Conservation (phyloP, 2,797 vertebrate genomes). For the Hirundo rustica region DNA sequence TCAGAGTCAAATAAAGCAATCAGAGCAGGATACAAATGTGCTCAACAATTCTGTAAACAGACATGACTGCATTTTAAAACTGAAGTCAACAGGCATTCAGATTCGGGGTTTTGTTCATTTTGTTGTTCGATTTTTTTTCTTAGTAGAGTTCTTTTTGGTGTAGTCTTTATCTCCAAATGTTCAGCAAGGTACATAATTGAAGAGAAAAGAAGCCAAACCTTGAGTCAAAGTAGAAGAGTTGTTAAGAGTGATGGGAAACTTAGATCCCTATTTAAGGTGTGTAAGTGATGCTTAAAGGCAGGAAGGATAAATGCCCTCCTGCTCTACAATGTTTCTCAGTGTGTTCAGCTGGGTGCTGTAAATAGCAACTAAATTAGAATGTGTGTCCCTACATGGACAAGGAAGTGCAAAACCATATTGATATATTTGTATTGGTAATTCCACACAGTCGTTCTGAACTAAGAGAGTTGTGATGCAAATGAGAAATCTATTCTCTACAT, state of each 20-base stretch:
- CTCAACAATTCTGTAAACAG: background rate
- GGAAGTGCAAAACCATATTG: background rate
- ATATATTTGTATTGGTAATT: background rate
- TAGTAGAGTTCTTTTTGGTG: background rate
- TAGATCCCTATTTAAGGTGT: background rate
- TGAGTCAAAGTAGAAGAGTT: background rate
- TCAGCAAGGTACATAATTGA: background rate
- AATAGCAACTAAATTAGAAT: background rate
- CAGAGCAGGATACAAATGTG: background rate
- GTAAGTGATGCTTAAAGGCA: background rate
- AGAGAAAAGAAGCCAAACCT: background rate
- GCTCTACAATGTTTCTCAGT: background rate
- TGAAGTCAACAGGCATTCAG: background rate
- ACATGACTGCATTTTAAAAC: background rate
- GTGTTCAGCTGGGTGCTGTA: background rate
- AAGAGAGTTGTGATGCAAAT: background rate
- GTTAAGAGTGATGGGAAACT: background rate
- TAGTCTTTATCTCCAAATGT: background rate
- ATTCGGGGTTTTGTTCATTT: background rate
- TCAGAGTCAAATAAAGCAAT: background rate
- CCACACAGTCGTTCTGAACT: background rate
- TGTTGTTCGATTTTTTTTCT: background rate
- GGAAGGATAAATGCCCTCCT: background rate
- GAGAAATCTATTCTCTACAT: background rate
- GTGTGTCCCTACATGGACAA: background rate